phyloP scores from a whole-genome alignment of 2,113 vertebrate genomes.

The Penelope pileata region DNA sequence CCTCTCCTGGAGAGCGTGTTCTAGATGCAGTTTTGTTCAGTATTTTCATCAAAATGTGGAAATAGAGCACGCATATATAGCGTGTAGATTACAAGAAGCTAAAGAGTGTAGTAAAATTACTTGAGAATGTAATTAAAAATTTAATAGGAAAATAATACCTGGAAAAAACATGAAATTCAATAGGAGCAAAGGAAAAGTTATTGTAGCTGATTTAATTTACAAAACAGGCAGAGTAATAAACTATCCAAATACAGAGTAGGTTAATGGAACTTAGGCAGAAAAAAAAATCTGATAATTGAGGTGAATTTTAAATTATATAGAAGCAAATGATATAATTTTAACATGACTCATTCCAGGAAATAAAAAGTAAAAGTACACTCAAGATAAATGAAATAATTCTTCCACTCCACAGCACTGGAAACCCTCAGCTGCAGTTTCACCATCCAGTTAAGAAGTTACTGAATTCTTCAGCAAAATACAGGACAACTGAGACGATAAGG shows the following conservation, averaged over 20 bases:
- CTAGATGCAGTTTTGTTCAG: neutral
- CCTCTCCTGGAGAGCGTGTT: neutral
- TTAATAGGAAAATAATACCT: neutral
- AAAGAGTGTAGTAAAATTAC: neutral
- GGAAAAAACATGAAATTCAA: neutral
- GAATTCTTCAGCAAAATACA: neutral
- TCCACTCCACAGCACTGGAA: neutral
- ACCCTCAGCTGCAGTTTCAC: neutral
- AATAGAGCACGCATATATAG: neutral
- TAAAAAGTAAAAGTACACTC: neutral
- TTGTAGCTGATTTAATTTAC: neutral
- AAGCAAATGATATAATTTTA: neutral
- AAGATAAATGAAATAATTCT: neutral
- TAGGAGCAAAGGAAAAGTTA: accelerated
- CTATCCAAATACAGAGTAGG: neutral
- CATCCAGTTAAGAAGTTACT: neutral
- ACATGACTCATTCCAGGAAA: accelerated
- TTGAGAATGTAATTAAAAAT: neutral
- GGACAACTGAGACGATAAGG: neutral
- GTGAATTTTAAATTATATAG: neutral
- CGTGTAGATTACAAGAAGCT: neutral
- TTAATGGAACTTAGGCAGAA: neutral
- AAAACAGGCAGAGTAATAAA: neutral
- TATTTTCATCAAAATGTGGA: neutral
- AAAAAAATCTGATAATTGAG: neutral